Evolutionary conservation across 2,888 invertebrate genomes (phyloP).

Genomic region (Crocallis elinguaria): DNA sequence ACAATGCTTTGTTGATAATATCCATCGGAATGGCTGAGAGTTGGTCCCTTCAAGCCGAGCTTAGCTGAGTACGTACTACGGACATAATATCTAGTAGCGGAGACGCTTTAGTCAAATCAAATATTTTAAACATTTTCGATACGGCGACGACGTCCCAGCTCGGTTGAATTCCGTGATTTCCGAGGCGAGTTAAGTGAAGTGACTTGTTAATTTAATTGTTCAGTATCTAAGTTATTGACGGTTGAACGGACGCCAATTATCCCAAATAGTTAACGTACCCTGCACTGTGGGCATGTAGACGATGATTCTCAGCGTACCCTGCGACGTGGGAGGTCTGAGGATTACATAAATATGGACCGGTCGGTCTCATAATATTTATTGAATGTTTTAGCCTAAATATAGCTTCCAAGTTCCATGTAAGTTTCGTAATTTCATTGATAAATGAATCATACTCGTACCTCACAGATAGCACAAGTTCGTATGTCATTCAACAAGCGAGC

Average conservation of each 20-base stretch:
- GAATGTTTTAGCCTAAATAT: conserved; percentile 25
- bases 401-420: conserved; percentile 8
- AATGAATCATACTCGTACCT: conserved; percentile 16
- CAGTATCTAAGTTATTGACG: conserved; percentile 45
- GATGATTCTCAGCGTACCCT: conserved; percentile 35
- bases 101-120: conserved; percentile 3
- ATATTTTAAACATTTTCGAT: conserved; percentile 19
- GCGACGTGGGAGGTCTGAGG: conserved; percentile 63
- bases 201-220: conserved; percentile 36
- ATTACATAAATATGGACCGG: conserved; percentile 38
- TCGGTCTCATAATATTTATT: conserved; percentile 32
- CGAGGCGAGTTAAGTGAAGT: conserved; percentile 25
- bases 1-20: conserved; percentile 46
- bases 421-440: conserved; percentile 24
- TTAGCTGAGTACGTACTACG: conserved; percentile 7
- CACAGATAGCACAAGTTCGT: conserved; percentile 10
- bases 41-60: conserved; percentile 18
- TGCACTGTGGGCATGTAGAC: conserved; percentile 36
- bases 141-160: background rate
- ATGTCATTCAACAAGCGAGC: conserved; percentile 11
- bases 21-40: conserved; percentile 23
- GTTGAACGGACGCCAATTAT: conserved; percentile 56
- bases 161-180: conserved; percentile 4
- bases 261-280: conserved; percentile 48
- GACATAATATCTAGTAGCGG: too few species aligned